Evolutionary conservation across 2,797 vertebrate genomes (phyloP).

Genomic region (Prunella strophiata): DNA sequence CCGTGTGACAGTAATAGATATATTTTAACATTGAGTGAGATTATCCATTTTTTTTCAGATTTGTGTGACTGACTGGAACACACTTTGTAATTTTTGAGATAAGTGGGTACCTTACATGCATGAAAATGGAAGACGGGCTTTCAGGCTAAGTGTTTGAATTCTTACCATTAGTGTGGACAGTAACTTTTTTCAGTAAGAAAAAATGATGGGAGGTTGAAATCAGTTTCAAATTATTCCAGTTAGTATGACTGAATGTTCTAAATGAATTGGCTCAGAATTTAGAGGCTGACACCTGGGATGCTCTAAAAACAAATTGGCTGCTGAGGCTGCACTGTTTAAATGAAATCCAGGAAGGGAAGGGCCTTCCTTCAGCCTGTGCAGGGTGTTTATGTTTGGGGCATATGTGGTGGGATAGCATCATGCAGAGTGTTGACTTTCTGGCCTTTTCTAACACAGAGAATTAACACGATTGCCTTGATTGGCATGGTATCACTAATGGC

Average conservation of each 20-base stretch:
- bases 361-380: neutral
- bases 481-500: neutral
- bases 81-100: neutral
- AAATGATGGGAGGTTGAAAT: neutral
- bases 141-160: neutral
- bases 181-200: neutral
- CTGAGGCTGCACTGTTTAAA: neutral
- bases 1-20: neutral
- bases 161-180: neutral
- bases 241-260: neutral
- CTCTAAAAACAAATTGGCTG: neutral
- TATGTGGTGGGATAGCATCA: neutral
- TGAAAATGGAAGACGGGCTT: neutral
- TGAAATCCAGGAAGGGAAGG: neutral
- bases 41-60: neutral
- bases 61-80: neutral
- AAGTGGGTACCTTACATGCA: neutral
- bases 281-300: neutral
- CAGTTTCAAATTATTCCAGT: neutral
- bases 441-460: neutral
- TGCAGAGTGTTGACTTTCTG: neutral
- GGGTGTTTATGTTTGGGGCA: neutral
- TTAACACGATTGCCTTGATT: neutral
- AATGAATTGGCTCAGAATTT: neutral
- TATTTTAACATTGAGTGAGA: neutral